Evolutionary conservation across 2,888 invertebrate genomes (phyloP).

Genomic region (Chesias legatella): DNA sequence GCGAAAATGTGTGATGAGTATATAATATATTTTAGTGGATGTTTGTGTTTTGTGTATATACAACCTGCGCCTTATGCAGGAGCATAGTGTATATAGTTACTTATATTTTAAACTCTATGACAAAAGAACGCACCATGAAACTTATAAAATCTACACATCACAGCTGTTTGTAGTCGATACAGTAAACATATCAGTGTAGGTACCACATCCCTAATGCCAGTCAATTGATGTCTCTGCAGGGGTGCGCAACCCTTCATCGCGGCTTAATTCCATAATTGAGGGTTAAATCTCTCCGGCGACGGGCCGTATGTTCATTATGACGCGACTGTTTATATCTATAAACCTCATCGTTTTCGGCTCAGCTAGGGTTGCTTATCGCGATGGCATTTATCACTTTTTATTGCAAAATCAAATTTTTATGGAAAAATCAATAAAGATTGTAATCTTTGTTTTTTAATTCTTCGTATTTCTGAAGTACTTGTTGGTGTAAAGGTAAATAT

Average conservation of each 20-base stretch:
- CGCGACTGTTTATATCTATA: constrained; percentile 47
- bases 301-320: constrained; percentile 68
- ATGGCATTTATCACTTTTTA: constrained; percentile 43
- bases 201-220: constrained; percentile 32
- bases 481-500: no score
- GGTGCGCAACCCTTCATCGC: constrained; percentile 67
- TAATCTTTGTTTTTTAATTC: no score
- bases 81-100: no score
- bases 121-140: background rate
- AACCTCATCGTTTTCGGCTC: constrained; percentile 36
- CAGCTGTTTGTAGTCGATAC: constrained; percentile 6
- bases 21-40: no score
- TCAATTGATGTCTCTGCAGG: constrained; percentile 53
- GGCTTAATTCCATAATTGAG: constrained; percentile 78
- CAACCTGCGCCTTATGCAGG: no score
- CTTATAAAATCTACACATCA: constrained; percentile 2
- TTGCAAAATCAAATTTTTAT: no score
- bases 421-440: no score
- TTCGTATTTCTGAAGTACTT: no score
- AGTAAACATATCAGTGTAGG: background rate
- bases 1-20: no score
- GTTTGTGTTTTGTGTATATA: no score
- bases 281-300: constrained; percentile 71
- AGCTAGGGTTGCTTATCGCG: constrained; percentile 46
- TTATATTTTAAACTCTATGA: background rate